Conservation (phyloP, 2,797 vertebrate genomes). For the Dryobates pubescens region DNA sequence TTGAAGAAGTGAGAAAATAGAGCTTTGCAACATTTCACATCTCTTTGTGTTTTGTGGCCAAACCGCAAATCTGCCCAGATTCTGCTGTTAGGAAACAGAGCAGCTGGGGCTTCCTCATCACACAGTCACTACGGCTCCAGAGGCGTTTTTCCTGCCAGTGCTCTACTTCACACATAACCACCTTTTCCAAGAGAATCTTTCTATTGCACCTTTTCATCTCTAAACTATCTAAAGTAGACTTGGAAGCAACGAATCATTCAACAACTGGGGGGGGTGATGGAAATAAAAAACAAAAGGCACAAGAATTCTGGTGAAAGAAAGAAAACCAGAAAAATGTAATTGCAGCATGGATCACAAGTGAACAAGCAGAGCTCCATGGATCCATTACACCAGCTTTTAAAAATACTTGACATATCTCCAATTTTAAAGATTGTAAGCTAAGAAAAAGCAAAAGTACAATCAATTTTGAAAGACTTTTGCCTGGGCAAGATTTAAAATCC, state of each 20-base stretch:
- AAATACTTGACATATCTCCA: background rate
- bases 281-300: background rate
- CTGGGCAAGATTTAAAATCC: background rate
- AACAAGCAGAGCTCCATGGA: background rate
- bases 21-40: background rate
- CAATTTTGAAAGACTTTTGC: background rate
- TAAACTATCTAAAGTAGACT: background rate
- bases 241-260: background rate
- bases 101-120: background rate
- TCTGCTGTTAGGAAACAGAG: background rate
- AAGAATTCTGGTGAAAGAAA: background rate
- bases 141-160: background rate
- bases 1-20: background rate
- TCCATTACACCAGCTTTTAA: background rate
- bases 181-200: background rate
- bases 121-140: fast-evolving
- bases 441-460: background rate
- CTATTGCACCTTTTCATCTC: background rate
- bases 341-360: background rate
- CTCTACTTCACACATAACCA: background rate
- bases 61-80: background rate
- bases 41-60: background rate
- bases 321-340: background rate
- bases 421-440: background rate
- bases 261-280: fast-evolving